Evolutionary conservation across 2,797 vertebrate genomes (phyloP).

Genomic region (Eulemur rubriventer): DNA sequence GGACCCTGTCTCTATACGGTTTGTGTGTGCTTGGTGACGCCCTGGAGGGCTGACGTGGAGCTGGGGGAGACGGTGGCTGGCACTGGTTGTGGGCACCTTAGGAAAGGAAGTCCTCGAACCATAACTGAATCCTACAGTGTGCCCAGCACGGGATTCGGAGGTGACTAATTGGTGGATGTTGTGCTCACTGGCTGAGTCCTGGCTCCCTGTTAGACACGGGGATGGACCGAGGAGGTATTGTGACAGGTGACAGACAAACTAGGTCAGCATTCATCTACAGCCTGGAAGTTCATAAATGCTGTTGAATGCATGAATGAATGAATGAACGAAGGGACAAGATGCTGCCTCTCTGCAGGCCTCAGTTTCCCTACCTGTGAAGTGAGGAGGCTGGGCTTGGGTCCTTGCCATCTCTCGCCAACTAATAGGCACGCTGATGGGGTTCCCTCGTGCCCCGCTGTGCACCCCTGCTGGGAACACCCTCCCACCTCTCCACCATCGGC

Average conservation of each 20-base stretch:
- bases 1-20: background rate
- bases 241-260: background rate
- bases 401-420: rapidly evolving
- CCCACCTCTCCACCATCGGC: rapidly evolving
- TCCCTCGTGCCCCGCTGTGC: rapidly evolving
- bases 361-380: background rate
- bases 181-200: background rate
- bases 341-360: background rate
- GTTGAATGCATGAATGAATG: background rate
- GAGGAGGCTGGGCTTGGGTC: background rate
- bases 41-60: rapidly evolving
- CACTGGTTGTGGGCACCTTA: background rate
- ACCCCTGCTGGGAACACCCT: background rate
- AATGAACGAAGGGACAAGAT: background rate
- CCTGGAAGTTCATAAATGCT: too few relatives aligned
- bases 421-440: rapidly evolving
- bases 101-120: rapidly evolving
- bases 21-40: background rate
- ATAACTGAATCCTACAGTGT: background rate
- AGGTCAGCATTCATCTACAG: too few relatives aligned
- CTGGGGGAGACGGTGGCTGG: rapidly evolving
- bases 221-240: background rate
- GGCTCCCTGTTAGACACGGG: background rate
- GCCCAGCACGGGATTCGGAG: background rate
- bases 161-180: background rate